phyloP scores from a whole-genome alignment of 2,888 invertebrate species.

The Leptinotarsa rubiginosa region DNA sequence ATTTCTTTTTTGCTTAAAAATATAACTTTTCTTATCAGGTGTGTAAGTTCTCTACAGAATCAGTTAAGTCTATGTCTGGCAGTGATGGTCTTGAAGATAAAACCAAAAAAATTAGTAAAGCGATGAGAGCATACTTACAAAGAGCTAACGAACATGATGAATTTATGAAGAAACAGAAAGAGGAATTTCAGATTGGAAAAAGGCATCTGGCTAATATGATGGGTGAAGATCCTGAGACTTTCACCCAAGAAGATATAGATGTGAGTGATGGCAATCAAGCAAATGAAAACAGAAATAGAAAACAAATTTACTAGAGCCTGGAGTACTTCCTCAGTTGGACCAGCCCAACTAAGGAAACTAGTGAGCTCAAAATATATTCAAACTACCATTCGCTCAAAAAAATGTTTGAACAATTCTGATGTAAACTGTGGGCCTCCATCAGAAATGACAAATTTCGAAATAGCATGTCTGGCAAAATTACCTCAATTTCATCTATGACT shows the following conservation, averaged over 20 bases:
- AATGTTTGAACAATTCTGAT: background rate
- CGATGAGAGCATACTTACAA: slow-evolving; percentile 90
- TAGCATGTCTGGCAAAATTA: background rate
- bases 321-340: too few species aligned
- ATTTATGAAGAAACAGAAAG: slow-evolving; percentile 82
- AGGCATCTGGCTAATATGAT: slow-evolving; percentile 98
- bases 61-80: slow-evolving; percentile 13
- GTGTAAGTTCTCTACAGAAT: slow-evolving; percentile 16
- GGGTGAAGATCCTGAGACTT: slow-evolving; percentile 91
- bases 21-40: slow-evolving; percentile 11
- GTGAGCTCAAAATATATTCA: background rate
- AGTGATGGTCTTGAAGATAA: slow-evolving; percentile 19
- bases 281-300: slow-evolving; percentile 34
- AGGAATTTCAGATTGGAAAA: slow-evolving; percentile 91
- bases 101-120: slow-evolving; percentile 79
- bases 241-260: slow-evolving; percentile 89
- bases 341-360: too few species aligned
- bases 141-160: slow-evolving; percentile 83
- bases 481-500: background rate
- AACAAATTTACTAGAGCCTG: background rate
- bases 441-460: background rate
- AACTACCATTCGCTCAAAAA: background rate
- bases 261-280: slow-evolving; percentile 67
- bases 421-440: background rate
- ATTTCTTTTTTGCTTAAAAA: background rate